Evolutionary conservation across 1,140 invertebrate species (phyloP).

Genomic region (Platyura marginata): DNA sequence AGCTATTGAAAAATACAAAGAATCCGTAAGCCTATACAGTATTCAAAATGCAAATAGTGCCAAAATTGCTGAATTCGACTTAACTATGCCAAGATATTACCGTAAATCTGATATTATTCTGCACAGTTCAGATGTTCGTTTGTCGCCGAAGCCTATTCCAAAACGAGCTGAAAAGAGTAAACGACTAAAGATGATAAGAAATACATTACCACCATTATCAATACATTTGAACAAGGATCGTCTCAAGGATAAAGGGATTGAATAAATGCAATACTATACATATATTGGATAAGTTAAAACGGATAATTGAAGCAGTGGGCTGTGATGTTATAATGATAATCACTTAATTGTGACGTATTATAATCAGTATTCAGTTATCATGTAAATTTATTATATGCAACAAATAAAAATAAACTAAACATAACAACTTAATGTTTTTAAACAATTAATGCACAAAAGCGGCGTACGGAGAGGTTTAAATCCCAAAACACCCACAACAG

Average conservation of each 20-base stretch:
- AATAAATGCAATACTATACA: no score
- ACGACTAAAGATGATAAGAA: slow-evolving; percentile 18
- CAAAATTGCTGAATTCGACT: slow-evolving; percentile 12
- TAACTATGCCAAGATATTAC: slow-evolving; percentile 23
- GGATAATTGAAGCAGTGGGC: no score
- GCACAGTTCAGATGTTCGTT: slow-evolving; percentile 17
- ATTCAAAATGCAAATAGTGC: slow-evolving; percentile 21
- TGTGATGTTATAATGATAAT: no score
- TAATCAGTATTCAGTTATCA: no score
- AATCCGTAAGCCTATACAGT: slow-evolving; percentile 19
- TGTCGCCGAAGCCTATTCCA: slow-evolving; percentile 9
- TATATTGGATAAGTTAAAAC: no score
- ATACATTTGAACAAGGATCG: slow-evolving; percentile 11
- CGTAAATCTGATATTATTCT: slow-evolving; percentile 14
- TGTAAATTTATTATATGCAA: no score
- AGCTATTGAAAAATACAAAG: slow-evolving; percentile 23
- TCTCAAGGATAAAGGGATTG: neutral
- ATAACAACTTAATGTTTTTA: no score
- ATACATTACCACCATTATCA: slow-evolving; percentile 17
- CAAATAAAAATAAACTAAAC: no score
- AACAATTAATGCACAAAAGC: no score
- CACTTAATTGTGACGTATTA: no score
- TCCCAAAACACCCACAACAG: no score
- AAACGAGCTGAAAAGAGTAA: slow-evolving; percentile 16
- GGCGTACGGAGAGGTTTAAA: no score